phyloP scores from a whole-genome alignment of 2,113 vertebrate species.

The Percina caprodes region DNA sequence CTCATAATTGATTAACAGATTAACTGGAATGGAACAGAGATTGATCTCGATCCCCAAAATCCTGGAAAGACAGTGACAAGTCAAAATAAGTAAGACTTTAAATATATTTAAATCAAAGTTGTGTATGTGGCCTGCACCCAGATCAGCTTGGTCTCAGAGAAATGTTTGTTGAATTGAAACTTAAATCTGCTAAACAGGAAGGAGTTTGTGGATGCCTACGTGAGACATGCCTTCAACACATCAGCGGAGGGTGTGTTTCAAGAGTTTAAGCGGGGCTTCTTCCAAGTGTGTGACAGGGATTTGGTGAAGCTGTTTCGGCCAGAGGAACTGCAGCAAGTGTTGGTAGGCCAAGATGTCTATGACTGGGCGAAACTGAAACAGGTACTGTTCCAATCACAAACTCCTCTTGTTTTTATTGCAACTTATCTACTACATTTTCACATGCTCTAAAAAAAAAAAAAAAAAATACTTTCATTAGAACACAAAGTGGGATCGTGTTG shows the following conservation, averaged over 20 bases:
- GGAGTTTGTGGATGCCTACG: slow-evolving; percentile 83
- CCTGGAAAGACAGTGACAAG: slow-evolving; percentile 69
- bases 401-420: background rate
- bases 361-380: slow-evolving; percentile 84
- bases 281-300: slow-evolving; percentile 77
- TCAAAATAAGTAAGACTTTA: slow-evolving; percentile 74
- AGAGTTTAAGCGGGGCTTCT: slow-evolving; percentile 88
- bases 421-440: background rate
- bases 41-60: slow-evolving; percentile 76
- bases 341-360: slow-evolving; percentile 80
- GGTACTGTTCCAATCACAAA: slow-evolving; percentile 65
- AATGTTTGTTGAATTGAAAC: background rate
- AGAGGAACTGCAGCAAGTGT: slow-evolving; percentile 81
- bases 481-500: slow-evolving; percentile 33
- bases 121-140: background rate
- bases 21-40: slow-evolving; percentile 54
- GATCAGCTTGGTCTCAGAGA: background rate
- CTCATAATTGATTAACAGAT: slow-evolving; percentile 72
- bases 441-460: too few species aligned
- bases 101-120: background rate
- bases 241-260: slow-evolving; percentile 83
- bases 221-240: slow-evolving; percentile 83
- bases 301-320: slow-evolving; percentile 82
- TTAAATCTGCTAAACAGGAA: slow-evolving; percentile 63
- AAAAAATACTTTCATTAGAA: slow-evolving; percentile 69